phyloP scores from a whole-genome alignment of 2,113 vertebrate species.

The Toxostoma redivivum region DNA sequence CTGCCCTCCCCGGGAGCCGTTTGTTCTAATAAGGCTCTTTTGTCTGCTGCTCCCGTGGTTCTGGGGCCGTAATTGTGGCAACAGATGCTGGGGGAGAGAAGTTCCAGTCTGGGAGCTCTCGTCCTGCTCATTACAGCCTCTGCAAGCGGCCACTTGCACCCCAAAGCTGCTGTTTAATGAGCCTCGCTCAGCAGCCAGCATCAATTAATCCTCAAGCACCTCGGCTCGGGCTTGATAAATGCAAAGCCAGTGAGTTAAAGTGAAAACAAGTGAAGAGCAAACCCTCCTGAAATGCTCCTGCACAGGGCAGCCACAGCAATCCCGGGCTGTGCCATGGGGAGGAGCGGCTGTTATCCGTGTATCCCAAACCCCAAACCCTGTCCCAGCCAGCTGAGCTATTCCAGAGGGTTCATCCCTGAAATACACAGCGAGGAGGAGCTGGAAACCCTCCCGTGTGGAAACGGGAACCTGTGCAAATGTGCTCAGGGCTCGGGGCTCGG shows the following conservation, averaged over 20 bases:
- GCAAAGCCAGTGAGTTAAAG: neutral
- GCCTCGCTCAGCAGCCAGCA: neutral
- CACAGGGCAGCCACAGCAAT: neutral
- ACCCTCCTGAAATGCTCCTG: neutral
- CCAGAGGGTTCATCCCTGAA: neutral
- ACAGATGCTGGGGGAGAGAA: neutral
- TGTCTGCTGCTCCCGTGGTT: neutral
- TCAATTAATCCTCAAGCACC: constrained; percentile 13
- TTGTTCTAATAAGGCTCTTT: neutral
- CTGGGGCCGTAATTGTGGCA: neutral
- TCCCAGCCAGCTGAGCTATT: neutral
- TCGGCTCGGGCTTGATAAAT: neutral
- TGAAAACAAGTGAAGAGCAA: neutral
- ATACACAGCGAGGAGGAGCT: neutral
- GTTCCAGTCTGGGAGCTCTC: neutral
- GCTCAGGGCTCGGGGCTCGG: neutral
- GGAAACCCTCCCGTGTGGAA: neutral
- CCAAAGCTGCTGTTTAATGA: constrained; percentile 39
- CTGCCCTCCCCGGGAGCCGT: neutral
- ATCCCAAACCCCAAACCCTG: neutral
- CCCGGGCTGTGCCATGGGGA: neutral
- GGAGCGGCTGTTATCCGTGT: rapidly evolving
- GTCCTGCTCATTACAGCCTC: neutral
- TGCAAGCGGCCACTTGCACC: neutral
- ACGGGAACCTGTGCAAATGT: neutral